These are phyloP conservation scores for Pseudomyrmex dendroicus DNA, from an alignment of 1,140 invertebrate species.

Conservation along the genomic window DNA sequence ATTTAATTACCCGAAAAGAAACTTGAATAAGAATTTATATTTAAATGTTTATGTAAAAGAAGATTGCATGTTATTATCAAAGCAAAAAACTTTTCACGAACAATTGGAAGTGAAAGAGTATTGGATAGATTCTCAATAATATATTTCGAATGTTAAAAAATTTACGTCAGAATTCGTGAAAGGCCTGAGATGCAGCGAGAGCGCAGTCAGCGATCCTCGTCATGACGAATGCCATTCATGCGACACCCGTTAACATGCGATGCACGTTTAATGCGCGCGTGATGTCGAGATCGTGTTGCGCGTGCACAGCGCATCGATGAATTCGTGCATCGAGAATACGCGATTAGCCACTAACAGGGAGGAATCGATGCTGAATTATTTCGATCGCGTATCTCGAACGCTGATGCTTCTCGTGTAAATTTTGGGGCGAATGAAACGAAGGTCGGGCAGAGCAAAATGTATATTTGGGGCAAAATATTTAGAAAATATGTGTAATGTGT, in stretches of 20 bases:
- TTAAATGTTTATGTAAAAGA: too few species aligned
- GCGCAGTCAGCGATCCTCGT: slow-evolving; percentile 6
- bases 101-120: too few species aligned
- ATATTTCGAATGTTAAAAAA: neutral
- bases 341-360: slow-evolving; percentile 37
- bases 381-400: slow-evolving; percentile 51
- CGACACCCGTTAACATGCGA: slow-evolving; percentile 55
- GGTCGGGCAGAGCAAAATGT: neutral
- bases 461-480: too few species aligned
- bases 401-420: too few species aligned
- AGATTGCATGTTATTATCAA: too few species aligned
- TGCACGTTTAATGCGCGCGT: slow-evolving; percentile 57
- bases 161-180: neutral
- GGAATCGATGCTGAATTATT: slow-evolving; percentile 50
- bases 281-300: slow-evolving; percentile 56
- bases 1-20: too few species aligned
- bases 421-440: neutral
- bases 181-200: slow-evolving; percentile 5
- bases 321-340: slow-evolving; percentile 44
- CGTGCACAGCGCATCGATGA: slow-evolving; percentile 45
- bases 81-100: too few species aligned
- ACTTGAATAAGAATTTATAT: too few species aligned
- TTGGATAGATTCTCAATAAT: slow-evolving; percentile 1
- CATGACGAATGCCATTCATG: slow-evolving; percentile 38
- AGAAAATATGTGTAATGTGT: too few species aligned